Base-by-base conservation (phyloP, 2,113 vertebrate species). In the Tyto alba region DNA sequence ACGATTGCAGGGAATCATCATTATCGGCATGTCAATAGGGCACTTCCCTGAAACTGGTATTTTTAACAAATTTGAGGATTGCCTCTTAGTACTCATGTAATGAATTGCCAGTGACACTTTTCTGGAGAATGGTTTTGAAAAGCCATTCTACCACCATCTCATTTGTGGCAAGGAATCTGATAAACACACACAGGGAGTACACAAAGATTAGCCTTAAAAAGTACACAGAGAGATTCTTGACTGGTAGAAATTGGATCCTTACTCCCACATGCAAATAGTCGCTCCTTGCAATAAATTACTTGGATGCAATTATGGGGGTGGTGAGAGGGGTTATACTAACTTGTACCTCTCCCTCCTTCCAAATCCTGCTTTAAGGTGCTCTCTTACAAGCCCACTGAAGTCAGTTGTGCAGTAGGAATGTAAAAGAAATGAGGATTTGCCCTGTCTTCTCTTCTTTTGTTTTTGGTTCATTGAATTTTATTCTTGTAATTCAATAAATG, bases 401-500 rank as follows among this genome's bases (percentile, higher is more conserved):
- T 57, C 81, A 62, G 29, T 15, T 89, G 80, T 55, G 62, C 26
- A 29, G 69, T 20, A 81, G 48, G 56, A 56, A 47, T 2, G 1
- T 81, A 82, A 92, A 83, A 90, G 64, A 67, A 76, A 88, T 64
- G 4, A 3, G 36, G 45, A 76, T 59, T 85, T 94, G 53, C 83
- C 53, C 7, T 53, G 52, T 88, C 48, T 45, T 85, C 69, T 78
- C 73, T 90, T 93, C 68, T 86, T 96, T 95, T 94, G 83, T 62
- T 95, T 96, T 96, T 94, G 90, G 91, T 78, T 91, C 94, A 87
- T 79, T 96, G 90, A 89, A 94, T 97, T 97, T 93, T 92, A 94
- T 94, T 91, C 67, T 80, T 82, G 30, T 95, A 96, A 97, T 94
- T 95, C 93, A 96, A 96, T 95, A 95, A 95, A 92, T 29, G 30